Conservation (phyloP, 2,888 invertebrate genomes). For the Napeogenes sylphis region DNA sequence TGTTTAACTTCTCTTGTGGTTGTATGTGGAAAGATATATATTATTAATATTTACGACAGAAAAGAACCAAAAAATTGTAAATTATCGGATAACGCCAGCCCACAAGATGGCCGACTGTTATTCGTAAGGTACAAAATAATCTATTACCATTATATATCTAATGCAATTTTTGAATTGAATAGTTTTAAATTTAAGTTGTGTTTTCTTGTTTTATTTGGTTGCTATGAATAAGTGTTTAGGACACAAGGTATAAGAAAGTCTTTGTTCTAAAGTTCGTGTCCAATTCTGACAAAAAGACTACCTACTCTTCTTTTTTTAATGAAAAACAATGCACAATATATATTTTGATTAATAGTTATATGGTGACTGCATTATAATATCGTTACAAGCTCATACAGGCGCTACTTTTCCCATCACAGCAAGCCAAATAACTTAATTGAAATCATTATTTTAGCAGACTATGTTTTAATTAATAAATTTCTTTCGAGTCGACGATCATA, state of each 20-base stretch:
- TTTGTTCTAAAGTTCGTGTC: constrained; percentile 52
- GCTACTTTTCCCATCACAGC: too few relatives aligned
- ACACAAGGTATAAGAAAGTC: constrained; percentile 40
- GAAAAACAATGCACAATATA: not conserved
- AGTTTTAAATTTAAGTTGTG: constrained; percentile 31
- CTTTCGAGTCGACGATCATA: too few relatives aligned
- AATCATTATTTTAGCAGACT: too few relatives aligned
- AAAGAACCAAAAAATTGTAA: constrained; percentile 56
- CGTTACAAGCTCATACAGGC: constrained; percentile 5
- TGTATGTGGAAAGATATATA: constrained; percentile 41
- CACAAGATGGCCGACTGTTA: constrained; percentile 78
- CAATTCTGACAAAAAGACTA: constrained; percentile 10
- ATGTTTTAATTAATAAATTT: too few relatives aligned
- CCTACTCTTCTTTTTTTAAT: constrained; percentile 13
- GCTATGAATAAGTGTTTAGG: constrained; percentile 25
- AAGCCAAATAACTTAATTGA: too few relatives aligned
- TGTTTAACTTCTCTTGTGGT: constrained; percentile 41
- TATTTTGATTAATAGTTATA: not conserved
- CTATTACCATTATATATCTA: constrained; percentile 43
- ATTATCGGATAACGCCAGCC: constrained; percentile 74
- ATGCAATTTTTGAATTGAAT: constrained; percentile 22
- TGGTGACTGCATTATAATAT: not conserved
- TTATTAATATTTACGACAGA: constrained; percentile 48
- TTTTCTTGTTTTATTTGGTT: constrained; percentile 35
- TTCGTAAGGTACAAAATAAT: constrained; percentile 73